Percentiles rank a stretch among this genome's conserved stretches.
Evolutionary conservation across 1,140 invertebrate genomes (phyloP).

Genomic region (Proales similis): DNA sequence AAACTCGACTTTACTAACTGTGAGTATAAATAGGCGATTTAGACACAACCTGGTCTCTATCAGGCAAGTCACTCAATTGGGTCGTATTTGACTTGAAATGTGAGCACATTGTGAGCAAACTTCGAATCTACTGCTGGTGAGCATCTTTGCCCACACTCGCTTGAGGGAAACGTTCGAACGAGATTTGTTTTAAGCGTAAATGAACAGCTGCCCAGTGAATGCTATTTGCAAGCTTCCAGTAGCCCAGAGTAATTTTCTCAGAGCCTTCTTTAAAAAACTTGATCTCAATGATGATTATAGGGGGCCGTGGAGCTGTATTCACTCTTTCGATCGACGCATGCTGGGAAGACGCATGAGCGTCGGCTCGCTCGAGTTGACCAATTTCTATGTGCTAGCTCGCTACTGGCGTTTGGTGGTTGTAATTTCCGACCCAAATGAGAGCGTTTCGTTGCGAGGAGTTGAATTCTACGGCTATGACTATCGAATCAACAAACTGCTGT

Average conservation of each 20-base stretch:
- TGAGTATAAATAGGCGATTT: constrained; percentile 41
- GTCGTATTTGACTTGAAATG: constrained; percentile 44
- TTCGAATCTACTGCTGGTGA: constrained; percentile 46
- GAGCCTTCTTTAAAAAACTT: neutral
- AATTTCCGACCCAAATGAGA: constrained; percentile 42
- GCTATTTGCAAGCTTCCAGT: constrained; percentile 42
- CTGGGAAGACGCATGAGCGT: constrained; percentile 40
- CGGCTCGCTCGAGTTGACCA: constrained; percentile 42
- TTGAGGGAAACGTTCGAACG: neutral
- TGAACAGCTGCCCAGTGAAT: constrained; percentile 43
- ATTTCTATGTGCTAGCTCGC: constrained; percentile 41
- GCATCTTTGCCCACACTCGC: constrained; percentile 9
- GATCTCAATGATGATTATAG: constrained; percentile 36
- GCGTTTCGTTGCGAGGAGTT: constrained; percentile 44
- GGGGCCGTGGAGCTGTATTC: constrained; percentile 42
- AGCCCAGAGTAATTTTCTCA: constrained; percentile 40
- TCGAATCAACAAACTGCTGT: constrained; percentile 39
- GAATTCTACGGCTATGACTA: constrained; percentile 43
- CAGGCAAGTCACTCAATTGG: constrained; percentile 43
- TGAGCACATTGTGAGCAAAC: constrained; percentile 44
- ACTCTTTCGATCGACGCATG: constrained; percentile 40
- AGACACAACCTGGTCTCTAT: constrained; percentile 43
- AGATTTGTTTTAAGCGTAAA: constrained; percentile 40
- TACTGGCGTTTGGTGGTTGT: constrained; percentile 42
- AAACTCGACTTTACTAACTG: neutral